These are phyloP conservation scores for Drosophila micromelanica DNA, from an alignment of 1,140 invertebrate species.

Conservation along the genomic window DNA sequence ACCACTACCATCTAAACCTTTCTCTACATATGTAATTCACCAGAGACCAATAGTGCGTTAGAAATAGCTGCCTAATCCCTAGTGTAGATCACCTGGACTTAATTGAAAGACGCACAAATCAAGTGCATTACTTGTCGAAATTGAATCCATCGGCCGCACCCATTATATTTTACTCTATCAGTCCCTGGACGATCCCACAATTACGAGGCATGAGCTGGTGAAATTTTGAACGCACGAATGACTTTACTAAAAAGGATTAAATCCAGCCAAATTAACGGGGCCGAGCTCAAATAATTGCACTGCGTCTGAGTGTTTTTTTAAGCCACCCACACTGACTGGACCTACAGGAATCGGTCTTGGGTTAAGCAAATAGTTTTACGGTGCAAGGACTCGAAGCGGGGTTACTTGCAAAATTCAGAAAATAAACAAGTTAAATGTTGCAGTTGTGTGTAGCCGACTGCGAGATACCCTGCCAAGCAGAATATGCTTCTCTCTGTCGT, in stretches of 20 bases:
- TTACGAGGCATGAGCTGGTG: slow-evolving; percentile 49
- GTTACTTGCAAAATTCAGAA: slow-evolving; percentile 62
- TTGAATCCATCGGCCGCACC: slow-evolving; percentile 44
- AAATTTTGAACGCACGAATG: slow-evolving; percentile 58
- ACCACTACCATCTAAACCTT: slow-evolving; percentile 11
- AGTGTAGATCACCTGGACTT: slow-evolving; percentile 24
- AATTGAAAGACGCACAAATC: slow-evolving; percentile 25
- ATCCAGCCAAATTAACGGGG: slow-evolving; percentile 53
- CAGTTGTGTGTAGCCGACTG: no score
- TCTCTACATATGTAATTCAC: slow-evolving; percentile 21
- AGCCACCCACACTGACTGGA: slow-evolving; percentile 57
- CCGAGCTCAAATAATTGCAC: slow-evolving; percentile 48
- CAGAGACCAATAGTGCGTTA: slow-evolving; percentile 23
- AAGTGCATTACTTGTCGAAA: slow-evolving; percentile 64
- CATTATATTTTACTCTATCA: slow-evolving; percentile 9
- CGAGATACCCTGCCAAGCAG: no score
- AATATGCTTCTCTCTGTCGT: no score
- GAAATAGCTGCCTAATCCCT: slow-evolving; percentile 49
- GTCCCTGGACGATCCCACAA: slow-evolving; percentile 26
- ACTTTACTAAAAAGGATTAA: slow-evolving; percentile 65
- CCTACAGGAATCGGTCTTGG: slow-evolving; percentile 11
- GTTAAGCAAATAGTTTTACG: slow-evolving; percentile 62
- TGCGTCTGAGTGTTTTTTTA: slow-evolving; percentile 56
- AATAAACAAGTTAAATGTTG: background rate
- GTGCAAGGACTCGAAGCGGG: slow-evolving; percentile 4